Base-by-base conservation (phyloP, 2,113 vertebrate species). In the western clawed frog (Xenopus tropicalis) region DNA sequence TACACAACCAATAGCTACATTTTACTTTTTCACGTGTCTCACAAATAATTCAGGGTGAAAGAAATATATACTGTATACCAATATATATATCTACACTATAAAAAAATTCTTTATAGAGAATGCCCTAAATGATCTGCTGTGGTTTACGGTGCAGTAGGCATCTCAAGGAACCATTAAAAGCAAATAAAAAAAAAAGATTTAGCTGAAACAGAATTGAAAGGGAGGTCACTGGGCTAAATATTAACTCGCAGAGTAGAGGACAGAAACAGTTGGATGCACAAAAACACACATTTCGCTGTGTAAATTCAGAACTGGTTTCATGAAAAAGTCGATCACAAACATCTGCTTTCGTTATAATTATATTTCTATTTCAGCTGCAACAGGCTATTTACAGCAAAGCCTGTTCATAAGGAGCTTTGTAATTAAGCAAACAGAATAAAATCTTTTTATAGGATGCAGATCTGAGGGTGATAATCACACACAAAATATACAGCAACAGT, bases 341-440 rank as follows among this genome's bases (percentile, higher is more conserved):
- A 92, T 91, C 91, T 92, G 91, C 89, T 83, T 91, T 88, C 89
- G 86, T 88, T 89, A 90, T 90, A 91, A 91, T 91, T 91, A 91
- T 91, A 92, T 92, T 92, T 91, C 91, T 90, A 91, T 91, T 91
- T 91, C 90, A 91, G 90, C 89, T 90, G 90, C 87, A 91, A 86
- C 85, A 85, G 88, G 89, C 90, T 92, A 92, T 92, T 92, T 92
- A 89, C 89, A 91, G 90, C 91, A 83, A 82, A 89, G 88, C 86
- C 84, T 90, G 83, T 89, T 92, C 90, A 88, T 89, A 91, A 91
- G 90, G 86, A 90, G 88, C 90, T 90, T 92, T 90, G 89, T 92
- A 92, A 91, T 92, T 92, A 92, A 90, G 88, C 88, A 90, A 92
- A 92, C 88, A 91, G 91, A 92, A 92, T 68, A 75, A 90, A 90